Conservation (phyloP, 2,888 invertebrate species). For the Dryocosmus kuriphilus region DNA sequence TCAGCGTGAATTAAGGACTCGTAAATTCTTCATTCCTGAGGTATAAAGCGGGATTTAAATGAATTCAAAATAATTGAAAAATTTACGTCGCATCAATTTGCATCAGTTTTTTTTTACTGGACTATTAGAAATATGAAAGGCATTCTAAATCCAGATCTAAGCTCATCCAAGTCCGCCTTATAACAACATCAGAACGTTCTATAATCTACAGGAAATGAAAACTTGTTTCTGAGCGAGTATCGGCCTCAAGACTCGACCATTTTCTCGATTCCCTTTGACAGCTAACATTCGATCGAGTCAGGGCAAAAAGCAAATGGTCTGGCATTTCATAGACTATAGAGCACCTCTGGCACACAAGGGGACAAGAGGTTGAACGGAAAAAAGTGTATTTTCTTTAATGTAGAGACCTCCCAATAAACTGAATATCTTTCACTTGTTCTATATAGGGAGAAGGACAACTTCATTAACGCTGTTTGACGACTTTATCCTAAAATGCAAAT, state of each 20-base stretch:
- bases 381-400: constrained; percentile 39
- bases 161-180: not conserved
- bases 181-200: not conserved
- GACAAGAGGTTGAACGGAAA: not conserved
- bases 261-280: constrained; percentile 5
- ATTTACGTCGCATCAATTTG: too few relatives aligned
- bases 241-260: constrained; percentile 11
- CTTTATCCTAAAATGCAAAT: constrained; percentile 63
- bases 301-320: constrained; percentile 12
- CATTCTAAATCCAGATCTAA: not conserved
- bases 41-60: too few relatives aligned
- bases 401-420: constrained; percentile 6
- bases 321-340: constrained; percentile 9
- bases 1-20: too few relatives aligned
- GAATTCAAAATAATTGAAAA: too few relatives aligned
- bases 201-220: constrained; percentile 11
- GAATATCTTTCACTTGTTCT: not conserved
- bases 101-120: too few relatives aligned
- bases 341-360: constrained; percentile 13
- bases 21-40: too few relatives aligned
- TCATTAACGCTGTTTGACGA: constrained; percentile 43
- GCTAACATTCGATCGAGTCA: constrained; percentile 3
- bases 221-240: constrained; percentile 17
- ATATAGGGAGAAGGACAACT: constrained; percentile 14
- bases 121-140: not conserved